These are phyloP conservation scores for Propithecus deckenii DNA, from an alignment of 2,797 vertebrate species.

Conservation along the genomic window DNA sequence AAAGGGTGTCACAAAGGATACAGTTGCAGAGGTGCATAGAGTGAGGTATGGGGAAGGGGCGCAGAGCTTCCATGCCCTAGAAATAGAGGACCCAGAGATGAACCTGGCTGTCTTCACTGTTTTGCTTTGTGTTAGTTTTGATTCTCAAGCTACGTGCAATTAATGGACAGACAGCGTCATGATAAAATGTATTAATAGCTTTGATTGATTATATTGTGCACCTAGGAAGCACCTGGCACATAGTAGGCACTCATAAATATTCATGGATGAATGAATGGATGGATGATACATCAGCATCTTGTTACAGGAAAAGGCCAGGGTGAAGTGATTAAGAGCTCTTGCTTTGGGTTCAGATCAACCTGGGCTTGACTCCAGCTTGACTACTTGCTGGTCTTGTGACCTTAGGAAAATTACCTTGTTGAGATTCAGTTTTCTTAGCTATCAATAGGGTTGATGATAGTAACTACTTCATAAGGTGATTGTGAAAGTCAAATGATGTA, in stretches of 20 bases:
- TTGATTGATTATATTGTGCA: not conserved
- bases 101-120: not conserved
- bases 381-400: not conserved
- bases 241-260: not conserved
- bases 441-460: not conserved
- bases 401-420: not conserved
- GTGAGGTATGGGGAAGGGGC: not conserved
- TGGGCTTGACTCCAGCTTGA: not conserved
- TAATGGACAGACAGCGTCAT: not conserved
- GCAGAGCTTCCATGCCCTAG: not conserved
- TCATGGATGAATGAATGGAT: not conserved
- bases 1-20: not conserved
- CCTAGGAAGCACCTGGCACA: not conserved
- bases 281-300: not conserved
- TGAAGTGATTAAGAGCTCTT: not conserved
- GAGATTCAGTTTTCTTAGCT: not conserved
- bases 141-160: not conserved
- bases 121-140: not conserved
- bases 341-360: not conserved
- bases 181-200: not conserved
- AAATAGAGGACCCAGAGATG: not conserved
- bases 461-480: not conserved
- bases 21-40: not conserved
- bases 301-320: not conserved
- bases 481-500: not conserved